Conservation (phyloP, 2,113 vertebrate species). For the Porphyrio hochstetteri region DNA sequence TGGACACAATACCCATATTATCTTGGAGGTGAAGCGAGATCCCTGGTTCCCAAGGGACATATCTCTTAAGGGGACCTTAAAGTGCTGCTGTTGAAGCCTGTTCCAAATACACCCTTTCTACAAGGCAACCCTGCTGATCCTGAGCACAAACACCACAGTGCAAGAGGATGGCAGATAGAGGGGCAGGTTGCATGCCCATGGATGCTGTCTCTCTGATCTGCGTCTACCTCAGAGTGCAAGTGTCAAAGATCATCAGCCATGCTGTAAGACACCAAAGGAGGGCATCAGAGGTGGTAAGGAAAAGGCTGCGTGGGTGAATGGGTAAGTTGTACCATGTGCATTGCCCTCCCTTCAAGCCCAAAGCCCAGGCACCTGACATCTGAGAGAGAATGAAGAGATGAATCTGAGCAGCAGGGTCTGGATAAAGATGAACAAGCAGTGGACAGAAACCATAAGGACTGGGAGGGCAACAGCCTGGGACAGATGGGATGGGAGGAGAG, state of each 20-base stretch:
- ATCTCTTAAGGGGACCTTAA: not conserved
- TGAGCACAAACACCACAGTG: not conserved
- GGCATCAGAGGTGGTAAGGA: not conserved
- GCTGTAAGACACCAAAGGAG: not conserved
- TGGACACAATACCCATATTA: not conserved
- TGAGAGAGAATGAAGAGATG: not conserved
- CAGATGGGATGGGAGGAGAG: not conserved
- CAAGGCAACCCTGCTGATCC: not conserved
- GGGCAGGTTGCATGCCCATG: not conserved
- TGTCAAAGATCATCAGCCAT: not conserved
- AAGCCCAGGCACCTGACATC: not conserved
- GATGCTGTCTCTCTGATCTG: no score
- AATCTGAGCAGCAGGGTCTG: not conserved
- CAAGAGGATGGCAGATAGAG: not conserved
- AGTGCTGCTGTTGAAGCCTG: not conserved
- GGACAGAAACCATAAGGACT: not conserved
- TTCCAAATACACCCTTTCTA: not conserved
- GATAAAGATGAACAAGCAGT: not conserved
- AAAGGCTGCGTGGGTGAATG: no score
- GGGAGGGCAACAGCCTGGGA: no score
- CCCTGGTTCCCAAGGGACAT: fast-evolving
- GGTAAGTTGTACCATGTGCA: not conserved
- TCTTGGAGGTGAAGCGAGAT: not conserved
- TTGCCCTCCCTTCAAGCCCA: not conserved
- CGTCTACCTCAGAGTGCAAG: not conserved